Base-by-base conservation (phyloP, 2,113 vertebrate species). In the Anarrhichthys ocellatus region DNA sequence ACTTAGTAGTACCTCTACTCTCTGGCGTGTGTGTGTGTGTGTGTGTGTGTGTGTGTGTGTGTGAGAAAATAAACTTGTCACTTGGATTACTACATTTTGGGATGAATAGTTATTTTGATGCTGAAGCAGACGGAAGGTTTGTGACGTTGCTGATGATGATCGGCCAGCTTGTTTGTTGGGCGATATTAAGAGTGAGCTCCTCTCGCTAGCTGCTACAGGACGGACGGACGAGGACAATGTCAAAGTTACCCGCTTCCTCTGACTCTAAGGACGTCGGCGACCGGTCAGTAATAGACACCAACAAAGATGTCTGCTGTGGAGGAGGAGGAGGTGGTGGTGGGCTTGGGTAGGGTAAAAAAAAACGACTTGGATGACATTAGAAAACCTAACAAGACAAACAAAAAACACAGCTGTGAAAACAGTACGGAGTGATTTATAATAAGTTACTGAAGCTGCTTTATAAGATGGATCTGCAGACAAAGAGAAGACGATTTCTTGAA, bases 21-120 rank as follows among this genome's bases (percentile, higher is more conserved):
- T 87, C 81, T 36, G 69, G 46, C 67, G 77, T 52, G 50, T 22
- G 46, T 18, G 46, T 48, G 17, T 71, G 77, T 52, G 50, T 22
- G 46, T 18, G 46, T 48, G 17, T 48, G 17, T 48, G 46, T 17
- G 44, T 46, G 44, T 17, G 48, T 50, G 48, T 20, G 48, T 70
- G 11, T 76, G 79, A 24, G 32, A 20, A 20, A 76, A 79, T 80
- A 81, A 82, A 83, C 32, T 63, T 73, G 32, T 64, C 64, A 40
- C 36, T 6, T 81, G 62, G 74, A 85, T 81, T 10, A 76, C 56
- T 38, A 61, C 8, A n/a, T 64, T 86, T 81, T 59, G 70, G 78
- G 82, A 56, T 86, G 81, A 76, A 81, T 84, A 4, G 61, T 81
- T 85, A 38, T 88, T 79, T 46, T 62, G 52, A 64, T 71, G 73